phyloP scores from a whole-genome alignment of 2,113 vertebrate species.

The Phaethon lepturus region DNA sequence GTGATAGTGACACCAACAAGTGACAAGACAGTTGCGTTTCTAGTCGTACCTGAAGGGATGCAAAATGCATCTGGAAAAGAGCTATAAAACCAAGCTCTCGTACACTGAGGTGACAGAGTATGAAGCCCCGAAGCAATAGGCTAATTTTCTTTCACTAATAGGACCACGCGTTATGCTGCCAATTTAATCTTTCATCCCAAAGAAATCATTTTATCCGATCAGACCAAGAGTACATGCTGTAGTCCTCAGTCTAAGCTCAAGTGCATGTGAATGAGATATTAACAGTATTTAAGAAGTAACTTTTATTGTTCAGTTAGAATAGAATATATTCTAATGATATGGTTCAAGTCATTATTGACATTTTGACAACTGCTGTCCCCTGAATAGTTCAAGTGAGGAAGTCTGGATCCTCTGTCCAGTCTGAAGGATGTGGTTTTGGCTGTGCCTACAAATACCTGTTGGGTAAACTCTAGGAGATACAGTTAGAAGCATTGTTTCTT shows the following conservation, averaged over 20 bases:
- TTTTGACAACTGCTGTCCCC: not conserved
- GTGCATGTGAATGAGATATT: not conserved
- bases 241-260: not conserved
- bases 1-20: not conserved
- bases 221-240: fast-evolving
- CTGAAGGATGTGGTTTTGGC: not conserved
- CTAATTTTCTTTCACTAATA: not conserved
- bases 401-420: not conserved
- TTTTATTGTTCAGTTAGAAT: not conserved
- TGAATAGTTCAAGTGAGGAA: not conserved
- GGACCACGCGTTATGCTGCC: not conserved
- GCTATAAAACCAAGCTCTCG: not conserved
- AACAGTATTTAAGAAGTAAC: not conserved
- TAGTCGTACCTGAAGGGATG: not conserved
- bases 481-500: not conserved
- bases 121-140: not conserved
- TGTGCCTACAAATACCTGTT: not conserved
- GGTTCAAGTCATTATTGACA: not conserved
- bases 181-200: not conserved
- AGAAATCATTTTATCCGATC: not conserved
- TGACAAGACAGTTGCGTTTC: not conserved
- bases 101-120: not conserved
- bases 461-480: not conserved
- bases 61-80: not conserved
- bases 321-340: not conserved